Evolutionary conservation across 2,797 vertebrate genomes (phyloP), one percentile per base, ranked within the genome.

Genomic region (Lutra lutra): DNA sequence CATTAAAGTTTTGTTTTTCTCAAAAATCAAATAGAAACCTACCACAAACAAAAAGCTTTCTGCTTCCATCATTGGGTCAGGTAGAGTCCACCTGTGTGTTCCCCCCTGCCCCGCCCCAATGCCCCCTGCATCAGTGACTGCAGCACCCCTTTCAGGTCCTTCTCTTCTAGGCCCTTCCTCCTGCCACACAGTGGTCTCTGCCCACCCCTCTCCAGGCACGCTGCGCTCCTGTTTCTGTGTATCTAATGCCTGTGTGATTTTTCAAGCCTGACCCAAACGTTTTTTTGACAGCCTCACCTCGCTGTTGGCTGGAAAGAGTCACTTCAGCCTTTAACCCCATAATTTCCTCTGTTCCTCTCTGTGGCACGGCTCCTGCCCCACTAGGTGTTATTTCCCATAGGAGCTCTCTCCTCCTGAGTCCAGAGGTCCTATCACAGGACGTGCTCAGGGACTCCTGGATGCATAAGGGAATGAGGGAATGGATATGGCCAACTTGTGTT

Each of bases 1-100:
- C 96, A 93, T 97, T 94, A 93, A 97, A 96, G 94, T 92, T 83
- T 82, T 96, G 86, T 92, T 96, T 93, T 92, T 93, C 96, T 97
- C 94, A 89, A 43, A 79, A 51, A 56, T 5, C 9, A 56, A 51
- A 25, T 12, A 13, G 21, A 25, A 56, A 35, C 48, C 20, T 43
- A 14, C 20, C 35, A 29, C 0, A 4, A 27, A 18, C 1, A 64
- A 0, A 14, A 43, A 1, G 20, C 43, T 10, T 77, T 56, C 64
- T 92, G 13, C 43, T 29, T 29, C 46, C 27, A 3, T 29, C 11
- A 5, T 7, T 5, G 21, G 66, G 43, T 2, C 0, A 2, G 14
- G 20, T 18, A 6, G 14, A 13, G 32, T 9, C 58, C 43, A 1
- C 51, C 23, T 51, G 73, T 70, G 84, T 14, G 29, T 29, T 46